A percentile compares a stretch with the other conserved stretches of the same genome.
These are phyloP conservation scores for Sarcophilus harrisii DNA, from an alignment of 2,797 vertebrate species.

Conservation along the genomic window DNA sequence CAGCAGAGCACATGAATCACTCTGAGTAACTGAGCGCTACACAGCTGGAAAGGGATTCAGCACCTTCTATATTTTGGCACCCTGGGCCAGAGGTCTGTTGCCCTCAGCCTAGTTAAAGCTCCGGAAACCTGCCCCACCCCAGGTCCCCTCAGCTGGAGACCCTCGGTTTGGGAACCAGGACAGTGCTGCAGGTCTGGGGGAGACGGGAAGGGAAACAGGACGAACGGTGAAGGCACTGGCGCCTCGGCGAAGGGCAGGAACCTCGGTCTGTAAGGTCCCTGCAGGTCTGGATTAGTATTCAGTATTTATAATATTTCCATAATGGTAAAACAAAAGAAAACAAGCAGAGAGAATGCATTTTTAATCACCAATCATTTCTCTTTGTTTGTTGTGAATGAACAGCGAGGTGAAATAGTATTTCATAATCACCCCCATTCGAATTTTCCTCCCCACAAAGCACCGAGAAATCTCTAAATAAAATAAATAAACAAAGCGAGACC, in stretches of 20 bases:
- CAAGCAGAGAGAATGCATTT: constrained; percentile 90
- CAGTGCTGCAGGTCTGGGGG: neutral
- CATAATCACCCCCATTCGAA: constrained; percentile 88
- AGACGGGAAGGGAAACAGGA: neutral
- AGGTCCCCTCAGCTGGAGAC: neutral
- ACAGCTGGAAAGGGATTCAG: neutral
- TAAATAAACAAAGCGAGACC: constrained; percentile 86
- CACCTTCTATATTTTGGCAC: neutral
- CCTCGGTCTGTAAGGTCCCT: constrained; percentile 84
- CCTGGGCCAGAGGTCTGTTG: neutral
- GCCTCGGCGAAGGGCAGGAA: constrained; percentile 73
- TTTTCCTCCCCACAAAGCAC: constrained; percentile 85
- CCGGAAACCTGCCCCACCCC: neutral
- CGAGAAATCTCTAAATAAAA: constrained; percentile 86
- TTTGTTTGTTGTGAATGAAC: constrained; percentile 91
- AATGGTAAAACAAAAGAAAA: constrained; percentile 92
- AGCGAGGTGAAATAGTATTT: constrained; percentile 88
- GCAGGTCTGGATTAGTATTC: constrained; percentile 90
- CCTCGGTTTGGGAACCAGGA: neutral
- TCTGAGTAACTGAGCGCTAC: neutral
- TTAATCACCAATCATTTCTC: constrained; percentile 92
- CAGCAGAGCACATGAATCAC: neutral
- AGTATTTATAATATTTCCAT: constrained; percentile 90
- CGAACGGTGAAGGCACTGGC: neutral
- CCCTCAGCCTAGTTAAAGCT: neutral